Percentiles rank a stretch among this genome's conserved stretches.
These are phyloP conservation scores for Scotopteryx bipunctaria DNA, from an alignment of 2,888 invertebrate species.

Conservation along the genomic window DNA sequence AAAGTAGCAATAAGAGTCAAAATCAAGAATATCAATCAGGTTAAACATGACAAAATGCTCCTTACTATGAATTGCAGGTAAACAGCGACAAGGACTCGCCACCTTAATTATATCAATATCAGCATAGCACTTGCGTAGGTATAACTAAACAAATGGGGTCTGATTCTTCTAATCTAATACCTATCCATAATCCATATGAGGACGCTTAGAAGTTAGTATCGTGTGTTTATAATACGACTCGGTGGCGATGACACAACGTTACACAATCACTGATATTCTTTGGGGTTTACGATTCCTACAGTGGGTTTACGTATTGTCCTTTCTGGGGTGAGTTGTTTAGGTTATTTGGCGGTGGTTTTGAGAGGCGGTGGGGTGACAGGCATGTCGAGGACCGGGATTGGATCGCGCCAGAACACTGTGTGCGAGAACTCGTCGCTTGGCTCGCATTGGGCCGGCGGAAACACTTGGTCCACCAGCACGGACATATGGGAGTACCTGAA, in stretches of 20 bases:
- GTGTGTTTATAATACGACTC: not conserved
- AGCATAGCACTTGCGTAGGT: no score
- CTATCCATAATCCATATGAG: no score
- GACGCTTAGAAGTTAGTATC: no score
- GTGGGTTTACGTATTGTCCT: not conserved
- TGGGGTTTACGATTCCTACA: not conserved
- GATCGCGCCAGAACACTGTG: slow-evolving; percentile 97
- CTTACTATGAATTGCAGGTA: no score
- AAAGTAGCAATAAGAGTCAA: no score
- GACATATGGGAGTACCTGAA: slow-evolving; percentile 96
- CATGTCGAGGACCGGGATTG: slow-evolving; percentile 81
- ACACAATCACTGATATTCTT: not conserved
- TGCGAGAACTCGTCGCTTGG: slow-evolving; percentile 89
- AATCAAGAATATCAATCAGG: no score
- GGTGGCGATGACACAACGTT: not conserved
- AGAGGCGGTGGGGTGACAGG: slow-evolving; percentile 43
- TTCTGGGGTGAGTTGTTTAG: not conserved
- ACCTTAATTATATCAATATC: no score
- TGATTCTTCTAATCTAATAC: no score
- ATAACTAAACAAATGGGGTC: no score
- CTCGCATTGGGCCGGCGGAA: slow-evolving; percentile 90
- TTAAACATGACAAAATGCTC: no score
- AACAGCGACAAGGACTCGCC: no score
- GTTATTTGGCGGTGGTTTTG: slow-evolving; percentile 34
- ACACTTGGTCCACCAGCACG: slow-evolving; percentile 97